Conservation (phyloP, 1,140 invertebrate genomes). For the Drosophila baimaii region DNA sequence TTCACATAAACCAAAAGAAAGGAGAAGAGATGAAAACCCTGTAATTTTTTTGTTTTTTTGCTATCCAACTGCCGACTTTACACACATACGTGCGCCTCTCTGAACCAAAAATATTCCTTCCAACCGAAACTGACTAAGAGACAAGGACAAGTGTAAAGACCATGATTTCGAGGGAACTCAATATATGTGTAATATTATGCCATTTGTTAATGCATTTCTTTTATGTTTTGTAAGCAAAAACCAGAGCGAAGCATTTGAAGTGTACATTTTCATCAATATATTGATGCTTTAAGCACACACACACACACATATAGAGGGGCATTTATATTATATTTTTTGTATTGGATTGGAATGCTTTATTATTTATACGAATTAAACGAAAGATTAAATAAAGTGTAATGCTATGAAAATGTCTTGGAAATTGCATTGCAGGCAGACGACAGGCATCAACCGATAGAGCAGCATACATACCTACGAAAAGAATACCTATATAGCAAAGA, state of each 20-base stretch:
- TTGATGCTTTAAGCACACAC: slow-evolving; percentile 71
- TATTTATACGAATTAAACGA: slow-evolving; percentile 52
- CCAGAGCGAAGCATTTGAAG: slow-evolving; percentile 75
- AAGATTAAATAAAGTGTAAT: slow-evolving; percentile 42
- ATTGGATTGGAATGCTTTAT: slow-evolving; percentile 61
- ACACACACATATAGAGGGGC: slow-evolving; percentile 55
- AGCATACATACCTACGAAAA: slow-evolving; percentile 50
- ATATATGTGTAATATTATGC: slow-evolving; percentile 27
- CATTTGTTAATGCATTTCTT: slow-evolving; percentile 59
- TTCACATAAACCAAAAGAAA: slow-evolving; percentile 59
- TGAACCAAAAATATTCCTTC: slow-evolving; percentile 45
- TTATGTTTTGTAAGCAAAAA: slow-evolving; percentile 57
- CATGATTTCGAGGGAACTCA: slow-evolving; percentile 5
- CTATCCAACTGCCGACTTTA: slow-evolving; percentile 42
- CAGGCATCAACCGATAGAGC: slow-evolving; percentile 43
- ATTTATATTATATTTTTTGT: slow-evolving; percentile 58
- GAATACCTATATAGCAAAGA: slow-evolving; percentile 76
- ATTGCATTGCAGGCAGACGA: slow-evolving; percentile 50
- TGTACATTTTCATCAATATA: slow-evolving; percentile 76
- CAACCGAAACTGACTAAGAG: slow-evolving; percentile 19
- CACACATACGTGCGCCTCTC: background rate
- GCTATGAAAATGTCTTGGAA: slow-evolving; percentile 64
- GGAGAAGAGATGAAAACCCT: background rate
- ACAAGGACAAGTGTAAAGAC: slow-evolving; percentile 43
- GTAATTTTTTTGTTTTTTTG: slow-evolving; percentile 19